Percentiles rank a stretch among this genome's conserved stretches.
phyloP scores from a whole-genome alignment of 2,888 invertebrate genomes.

The Glaucopsyche alexis region DNA sequence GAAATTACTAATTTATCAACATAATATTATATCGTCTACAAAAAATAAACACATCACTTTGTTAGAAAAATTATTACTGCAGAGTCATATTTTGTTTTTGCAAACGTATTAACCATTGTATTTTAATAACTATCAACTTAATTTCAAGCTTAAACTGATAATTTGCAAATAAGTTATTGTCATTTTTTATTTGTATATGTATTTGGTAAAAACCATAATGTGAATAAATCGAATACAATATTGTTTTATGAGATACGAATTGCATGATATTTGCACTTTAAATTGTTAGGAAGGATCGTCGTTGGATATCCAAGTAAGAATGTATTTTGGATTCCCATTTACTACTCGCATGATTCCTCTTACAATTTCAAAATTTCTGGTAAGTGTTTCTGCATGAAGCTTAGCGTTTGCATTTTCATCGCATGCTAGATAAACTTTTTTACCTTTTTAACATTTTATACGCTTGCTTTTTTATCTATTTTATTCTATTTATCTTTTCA shows the following conservation, averaged over 20 bases:
- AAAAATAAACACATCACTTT: constrained; percentile 41
- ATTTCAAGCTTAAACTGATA: constrained; percentile 66
- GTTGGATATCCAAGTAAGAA: constrained; percentile 78
- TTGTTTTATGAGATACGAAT: constrained; percentile 51
- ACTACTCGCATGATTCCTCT: constrained; percentile 58
- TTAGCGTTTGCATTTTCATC: constrained; percentile 65
- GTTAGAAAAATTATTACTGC: constrained; percentile 68
- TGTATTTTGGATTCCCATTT: constrained; percentile 56
- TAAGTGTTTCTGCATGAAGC: constrained; percentile 62
- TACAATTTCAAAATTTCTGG: constrained; percentile 46
- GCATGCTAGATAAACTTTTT: constrained; percentile 60
- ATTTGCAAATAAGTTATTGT: constrained; percentile 63
- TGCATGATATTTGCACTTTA: constrained; percentile 63
- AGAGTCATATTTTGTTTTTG: constrained; percentile 75
- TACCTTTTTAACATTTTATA: constrained; percentile 46
- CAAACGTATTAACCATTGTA: constrained; percentile 73
- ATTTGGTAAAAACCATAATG: constrained; percentile 48
- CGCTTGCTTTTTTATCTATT: constrained; percentile 68
- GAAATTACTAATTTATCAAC: not conserved
- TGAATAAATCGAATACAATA: constrained; percentile 44
- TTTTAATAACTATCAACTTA: constrained; percentile 58
- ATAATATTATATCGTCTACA: constrained; percentile 30
- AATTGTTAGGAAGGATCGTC: constrained; percentile 73
- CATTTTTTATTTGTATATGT: constrained; percentile 51
- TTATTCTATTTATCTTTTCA: constrained; percentile 57